A percentile compares a stretch with the other conserved stretches of the same genome.
Evolutionary conservation across 2,888 invertebrate genomes (phyloP).

Genomic region (Entomobrya proxima): DNA sequence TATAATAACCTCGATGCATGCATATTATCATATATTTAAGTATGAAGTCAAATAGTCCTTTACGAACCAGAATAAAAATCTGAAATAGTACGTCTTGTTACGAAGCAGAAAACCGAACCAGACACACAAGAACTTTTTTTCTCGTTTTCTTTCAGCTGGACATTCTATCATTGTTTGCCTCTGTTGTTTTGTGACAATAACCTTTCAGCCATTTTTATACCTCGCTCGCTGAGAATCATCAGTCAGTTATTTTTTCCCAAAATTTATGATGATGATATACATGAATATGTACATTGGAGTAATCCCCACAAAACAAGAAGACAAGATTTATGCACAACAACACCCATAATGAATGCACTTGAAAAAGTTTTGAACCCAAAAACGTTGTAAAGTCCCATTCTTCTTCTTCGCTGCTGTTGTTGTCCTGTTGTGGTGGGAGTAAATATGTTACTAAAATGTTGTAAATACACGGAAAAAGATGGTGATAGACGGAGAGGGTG

Average conservation of each 20-base stretch:
- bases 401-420: background rate
- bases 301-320: background rate
- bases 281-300: background rate
- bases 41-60: background rate
- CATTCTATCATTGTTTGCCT: constrained; percentile 19
- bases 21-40: background rate
- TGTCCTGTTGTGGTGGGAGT: constrained; percentile 28
- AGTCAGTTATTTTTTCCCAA: constrained; percentile 9
- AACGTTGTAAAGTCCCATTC: constrained; percentile 10
- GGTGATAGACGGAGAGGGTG: constrained; percentile 26
- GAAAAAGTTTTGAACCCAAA: background rate
- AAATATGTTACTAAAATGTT: too few relatives aligned
- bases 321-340: constrained; percentile 6
- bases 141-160: constrained; percentile 50
- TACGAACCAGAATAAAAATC: background rate
- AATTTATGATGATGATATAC: constrained; percentile 15
- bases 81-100: constrained; percentile 14
- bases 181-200: constrained; percentile 60
- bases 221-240: background rate
- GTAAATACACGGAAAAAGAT: background rate
- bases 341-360: background rate
- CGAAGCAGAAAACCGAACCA: constrained; percentile 20
- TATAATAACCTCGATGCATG: background rate
- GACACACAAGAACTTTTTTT: constrained; percentile 39
- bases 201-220: constrained; percentile 52